These are phyloP conservation scores for Ctenosaura bakeri DNA, from an alignment of 2,797 vertebrate species.

Conservation along the genomic window DNA sequence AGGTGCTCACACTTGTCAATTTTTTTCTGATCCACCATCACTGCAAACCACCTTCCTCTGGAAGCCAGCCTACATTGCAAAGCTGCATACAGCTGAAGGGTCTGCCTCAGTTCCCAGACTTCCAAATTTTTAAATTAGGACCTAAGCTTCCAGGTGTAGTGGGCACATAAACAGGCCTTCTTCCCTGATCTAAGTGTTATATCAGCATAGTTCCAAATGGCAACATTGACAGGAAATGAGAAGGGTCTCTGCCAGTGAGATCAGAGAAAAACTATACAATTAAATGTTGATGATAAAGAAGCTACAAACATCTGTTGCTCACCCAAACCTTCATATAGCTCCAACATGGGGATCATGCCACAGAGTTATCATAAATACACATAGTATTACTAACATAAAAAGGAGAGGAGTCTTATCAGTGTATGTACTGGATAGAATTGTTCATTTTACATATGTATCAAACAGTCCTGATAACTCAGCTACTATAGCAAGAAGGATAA, in stretches of 20 bases:
- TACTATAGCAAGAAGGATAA: neutral
- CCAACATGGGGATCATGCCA: neutral
- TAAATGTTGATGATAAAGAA: conserved; percentile 83
- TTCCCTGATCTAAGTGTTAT: conserved; percentile 79
- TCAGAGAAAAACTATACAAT: conserved; percentile 83
- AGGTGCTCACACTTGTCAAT: conserved; percentile 77
- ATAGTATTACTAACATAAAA: conserved; percentile 16
- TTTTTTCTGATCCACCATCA: conserved; percentile 64
- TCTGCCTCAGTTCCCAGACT: conserved; percentile 27
- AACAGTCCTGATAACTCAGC: neutral
- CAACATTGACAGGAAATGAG: conserved; percentile 79
- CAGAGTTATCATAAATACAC: neutral
- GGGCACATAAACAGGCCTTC: conserved; percentile 72
- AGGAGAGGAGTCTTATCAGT: neutral
- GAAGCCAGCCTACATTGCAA: conserved; percentile 57
- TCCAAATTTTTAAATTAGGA: conserved; percentile 76
- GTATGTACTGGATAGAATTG: too few relatives aligned
- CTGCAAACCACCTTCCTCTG: conserved; percentile 66
- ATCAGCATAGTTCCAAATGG: conserved; percentile 83
- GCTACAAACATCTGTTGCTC: conserved; percentile 24
- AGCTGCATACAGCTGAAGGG: conserved; percentile 40
- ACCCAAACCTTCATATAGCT: neutral
- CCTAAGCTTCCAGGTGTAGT: conserved; percentile 69
- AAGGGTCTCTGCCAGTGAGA: conserved; percentile 82
- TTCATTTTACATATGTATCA: neutral